Base-by-base conservation (phyloP, 2,888 invertebrate species). In the Hololepta plana region DNA sequence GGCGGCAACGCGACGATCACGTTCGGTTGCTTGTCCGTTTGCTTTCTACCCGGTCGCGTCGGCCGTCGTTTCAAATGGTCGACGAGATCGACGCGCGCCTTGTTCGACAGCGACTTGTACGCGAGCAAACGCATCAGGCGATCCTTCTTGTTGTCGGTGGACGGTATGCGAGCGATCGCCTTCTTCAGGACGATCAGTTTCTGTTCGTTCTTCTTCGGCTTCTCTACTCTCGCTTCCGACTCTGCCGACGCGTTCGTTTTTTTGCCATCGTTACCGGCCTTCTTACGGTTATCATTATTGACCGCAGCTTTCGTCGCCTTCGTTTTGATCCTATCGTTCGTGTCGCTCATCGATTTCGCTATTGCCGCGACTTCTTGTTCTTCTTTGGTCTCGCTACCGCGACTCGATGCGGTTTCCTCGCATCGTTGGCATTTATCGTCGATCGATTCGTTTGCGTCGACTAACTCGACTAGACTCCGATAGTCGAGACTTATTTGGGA, bases 21-120 rank as follows among this genome's bases (percentile, higher is more conserved):
- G n/a, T n/a, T n/a, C n/a, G n/a, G n/a, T n/a, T n/a, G n/a, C n/a
- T n/a, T n/a, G n/a, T n/a, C n/a, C n/a, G n/a, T n/a, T n/a, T n/a
- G n/a, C n/a, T n/a, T n/a, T n/a, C n/a, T n/a, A n/a, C n/a, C n/a
- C n/a, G n/a, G n/a, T n/a, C n/a, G n/a, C n/a, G n/a, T n/a, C n/a
- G n/a, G n/a, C n/a, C n/a, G n/a, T n/a, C n/a, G n/a, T n/a, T n/a
- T n/a, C n/a, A n/a, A n/a, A n/a, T n/a, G n/a, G n/a, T n/a, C n/a
- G n/a, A n/a, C 17, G 17, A 17, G 17, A 17, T 17, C 9, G 7
- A n/a, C 21, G 12, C 31, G 24, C 15, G n/a, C 23, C 5, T 23
- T 11, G 8, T 23, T 10, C 13, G 5, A 9, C 13, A n/a, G n/a
- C n/a, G 2, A 23, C 12, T 23, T 23, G 17, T 17, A 6, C 8